Conservation (phyloP, 2,797 vertebrate species). For the Cossypha caffra region DNA sequence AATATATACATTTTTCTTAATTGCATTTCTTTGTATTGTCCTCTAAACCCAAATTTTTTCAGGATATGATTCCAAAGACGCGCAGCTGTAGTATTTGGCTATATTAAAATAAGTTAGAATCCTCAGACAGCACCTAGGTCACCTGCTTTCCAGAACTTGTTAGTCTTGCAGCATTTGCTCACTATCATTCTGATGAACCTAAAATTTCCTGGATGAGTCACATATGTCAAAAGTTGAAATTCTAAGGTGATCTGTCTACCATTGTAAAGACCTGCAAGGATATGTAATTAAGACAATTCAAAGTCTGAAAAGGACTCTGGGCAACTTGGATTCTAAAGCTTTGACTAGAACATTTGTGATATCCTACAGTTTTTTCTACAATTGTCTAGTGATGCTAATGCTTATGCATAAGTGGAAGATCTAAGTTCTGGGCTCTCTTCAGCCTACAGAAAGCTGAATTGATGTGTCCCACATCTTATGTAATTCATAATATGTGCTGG, state of each 20-base stretch:
- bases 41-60: background rate
- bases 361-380: background rate
- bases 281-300: background rate
- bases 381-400: background rate
- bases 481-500: background rate
- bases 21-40: background rate
- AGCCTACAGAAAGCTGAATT: background rate
- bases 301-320: background rate
- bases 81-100: background rate
- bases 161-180: background rate
- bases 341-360: background rate
- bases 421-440: background rate
- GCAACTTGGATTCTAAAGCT: background rate
- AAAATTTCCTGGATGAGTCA: background rate
- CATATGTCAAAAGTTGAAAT: background rate
- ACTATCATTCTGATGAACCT: background rate
- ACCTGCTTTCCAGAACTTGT: background rate
- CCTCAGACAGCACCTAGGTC: background rate
- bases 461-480: background rate
- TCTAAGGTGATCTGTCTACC: background rate
- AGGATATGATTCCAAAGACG: background rate
- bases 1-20: slow-evolving; percentile 16
- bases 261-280: background rate
- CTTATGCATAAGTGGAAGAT: background rate
- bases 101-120: background rate